A percentile compares a stretch with the other conserved stretches of the same genome.
Conservation (phyloP, 2,113 vertebrate genomes). For the Hucho hucho region DNA sequence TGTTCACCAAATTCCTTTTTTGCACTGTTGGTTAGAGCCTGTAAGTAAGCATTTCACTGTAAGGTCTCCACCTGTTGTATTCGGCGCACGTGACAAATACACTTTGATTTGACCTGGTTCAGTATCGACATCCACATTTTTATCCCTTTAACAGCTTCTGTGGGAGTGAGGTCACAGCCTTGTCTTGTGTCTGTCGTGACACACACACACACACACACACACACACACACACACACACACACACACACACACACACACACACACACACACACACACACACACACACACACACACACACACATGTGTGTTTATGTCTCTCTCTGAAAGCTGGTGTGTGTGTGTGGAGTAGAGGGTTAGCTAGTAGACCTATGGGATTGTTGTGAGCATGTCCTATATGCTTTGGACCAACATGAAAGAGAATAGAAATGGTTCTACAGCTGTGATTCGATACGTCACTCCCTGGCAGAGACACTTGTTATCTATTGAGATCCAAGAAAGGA, state of each 20-base stretch:
- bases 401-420: conserved; percentile 41
- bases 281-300: not conserved
- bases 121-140: not conserved
- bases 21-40: no score
- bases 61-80: no score
- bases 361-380: not conserved
- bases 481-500: conserved; percentile 26
- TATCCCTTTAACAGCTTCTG: conserved; percentile 22
- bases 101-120: no score
- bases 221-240: not conserved
- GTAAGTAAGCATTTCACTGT: no score
- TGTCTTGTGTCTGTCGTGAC: not conserved
- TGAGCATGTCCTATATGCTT: conserved; percentile 18
- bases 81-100: no score
- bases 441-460: conserved; percentile 3
- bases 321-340: conserved; percentile 16
- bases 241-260: not conserved
- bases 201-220: not conserved
- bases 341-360: no score
- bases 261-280: not conserved
- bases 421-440: conserved; percentile 29
- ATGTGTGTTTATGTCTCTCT: not conserved
- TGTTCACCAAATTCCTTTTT: no score
- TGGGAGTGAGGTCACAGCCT: conserved; percentile 21
- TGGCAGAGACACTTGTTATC: conserved; percentile 46